These are phyloP conservation scores for Araneus ventricosus DNA, from an alignment of 1,140 invertebrate genomes.

Conservation along the genomic window DNA sequence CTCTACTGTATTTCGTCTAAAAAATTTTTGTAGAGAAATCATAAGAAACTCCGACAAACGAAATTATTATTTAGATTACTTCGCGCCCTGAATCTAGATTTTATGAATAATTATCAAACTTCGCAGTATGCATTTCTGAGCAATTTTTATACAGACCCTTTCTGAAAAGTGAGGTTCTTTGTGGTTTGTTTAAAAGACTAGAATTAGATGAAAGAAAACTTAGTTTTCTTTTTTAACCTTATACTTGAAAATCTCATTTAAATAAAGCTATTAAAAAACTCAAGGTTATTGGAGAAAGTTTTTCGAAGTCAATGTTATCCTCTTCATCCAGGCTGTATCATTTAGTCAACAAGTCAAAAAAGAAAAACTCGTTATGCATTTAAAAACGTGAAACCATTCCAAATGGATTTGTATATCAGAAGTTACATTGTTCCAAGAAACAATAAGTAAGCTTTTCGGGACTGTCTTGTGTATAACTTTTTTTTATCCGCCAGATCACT, in stretches of 20 bases:
- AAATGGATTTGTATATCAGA: not conserved
- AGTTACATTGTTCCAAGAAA: slow-evolving; percentile 41
- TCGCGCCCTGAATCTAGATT: too few relatives aligned
- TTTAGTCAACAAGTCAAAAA: not conserved
- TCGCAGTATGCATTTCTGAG: not conserved
- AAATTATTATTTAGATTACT: too few relatives aligned
- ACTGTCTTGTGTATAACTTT: not conserved
- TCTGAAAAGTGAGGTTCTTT: not conserved
- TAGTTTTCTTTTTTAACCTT: not conserved
- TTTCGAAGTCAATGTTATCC: not conserved
- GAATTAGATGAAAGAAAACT: slow-evolving; percentile 8
- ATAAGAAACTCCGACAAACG: too few relatives aligned
- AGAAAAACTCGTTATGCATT: not conserved
- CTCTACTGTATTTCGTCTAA: too few relatives aligned
- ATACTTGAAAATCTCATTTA: slow-evolving; percentile 53
- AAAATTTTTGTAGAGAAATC: too few relatives aligned
- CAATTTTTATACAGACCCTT: not conserved
- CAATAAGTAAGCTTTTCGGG: not conserved
- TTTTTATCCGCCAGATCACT: not conserved
- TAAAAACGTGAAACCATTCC: slow-evolving; percentile 2
- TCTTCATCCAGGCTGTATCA: not conserved
- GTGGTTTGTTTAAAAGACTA: slow-evolving; percentile 31
- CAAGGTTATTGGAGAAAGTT: slow-evolving; percentile 46
- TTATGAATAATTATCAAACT: too few relatives aligned
- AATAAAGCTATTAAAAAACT: slow-evolving; percentile 63